phyloP scores from a whole-genome alignment of 2,888 invertebrate species.

The Dryobota labecula region DNA sequence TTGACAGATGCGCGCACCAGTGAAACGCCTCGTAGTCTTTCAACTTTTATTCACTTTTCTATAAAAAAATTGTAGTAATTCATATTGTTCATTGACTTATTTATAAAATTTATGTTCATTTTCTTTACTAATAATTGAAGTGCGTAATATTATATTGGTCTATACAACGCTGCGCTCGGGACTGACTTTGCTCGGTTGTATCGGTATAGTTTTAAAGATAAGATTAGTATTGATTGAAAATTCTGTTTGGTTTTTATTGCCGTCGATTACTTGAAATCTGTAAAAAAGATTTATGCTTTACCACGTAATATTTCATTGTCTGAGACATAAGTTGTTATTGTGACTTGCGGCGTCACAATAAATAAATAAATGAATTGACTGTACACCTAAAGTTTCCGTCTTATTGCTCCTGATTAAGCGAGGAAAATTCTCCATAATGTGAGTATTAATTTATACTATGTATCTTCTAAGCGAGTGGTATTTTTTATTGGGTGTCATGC shows the following conservation, averaged over 20 bases:
- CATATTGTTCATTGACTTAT: slow-evolving; percentile 22
- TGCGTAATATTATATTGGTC: slow-evolving; percentile 39
- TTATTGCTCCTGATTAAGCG: slow-evolving; percentile 35
- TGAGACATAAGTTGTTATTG: slow-evolving; percentile 54
- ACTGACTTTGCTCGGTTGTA: slow-evolving; percentile 52
- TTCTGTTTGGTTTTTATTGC: slow-evolving; percentile 59
- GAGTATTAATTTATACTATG: slow-evolving; percentile 48
- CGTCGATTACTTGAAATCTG: slow-evolving; percentile 37
- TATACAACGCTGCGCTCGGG: slow-evolving; percentile 46
- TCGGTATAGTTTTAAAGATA: slow-evolving; percentile 64
- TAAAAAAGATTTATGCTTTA: slow-evolving; percentile 31
- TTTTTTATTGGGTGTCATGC: slow-evolving; percentile 29
- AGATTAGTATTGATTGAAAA: slow-evolving; percentile 71
- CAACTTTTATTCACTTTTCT: slow-evolving; percentile 41
- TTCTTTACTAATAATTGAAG: slow-evolving; percentile 37
- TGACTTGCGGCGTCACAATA: slow-evolving; percentile 57
- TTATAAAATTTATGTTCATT: slow-evolving; percentile 4
- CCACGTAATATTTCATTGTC: slow-evolving; percentile 37
- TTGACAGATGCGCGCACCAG: slow-evolving; percentile 79
- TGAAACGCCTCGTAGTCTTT: slow-evolving; percentile 71
- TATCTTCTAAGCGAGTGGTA: slow-evolving; percentile 23
- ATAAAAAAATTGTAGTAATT: slow-evolving; percentile 37
- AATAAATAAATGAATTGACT: slow-evolving; percentile 57
- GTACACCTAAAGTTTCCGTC: slow-evolving; percentile 36
- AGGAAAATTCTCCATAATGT: slow-evolving; percentile 57